Evolutionary conservation across 2,113 vertebrate species (phyloP), one percentile per base, ranked within the genome.

Genomic region (Cacatua alba): DNA sequence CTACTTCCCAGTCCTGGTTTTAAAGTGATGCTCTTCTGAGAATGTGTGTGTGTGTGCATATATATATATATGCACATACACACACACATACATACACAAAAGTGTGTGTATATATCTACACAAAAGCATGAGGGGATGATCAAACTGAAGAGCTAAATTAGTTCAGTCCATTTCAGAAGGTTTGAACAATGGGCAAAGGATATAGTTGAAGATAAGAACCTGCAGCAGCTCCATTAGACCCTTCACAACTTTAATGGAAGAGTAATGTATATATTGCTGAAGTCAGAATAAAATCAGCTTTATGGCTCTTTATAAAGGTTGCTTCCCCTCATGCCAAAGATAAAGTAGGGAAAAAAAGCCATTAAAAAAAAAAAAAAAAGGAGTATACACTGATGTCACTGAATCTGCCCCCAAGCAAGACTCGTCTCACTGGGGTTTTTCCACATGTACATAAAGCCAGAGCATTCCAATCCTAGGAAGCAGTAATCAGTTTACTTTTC

Each of bases 271-370:
- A 2, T 13, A 49, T 15, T 5, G 7, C 9, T 48, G 21, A 69
- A 86, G 9, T 65, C 28, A 4, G 5, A 82, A 35, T 68, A 88
- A 69, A 88, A 28, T 43, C 19, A 59, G 31, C 23, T 43, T 74
- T 18, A n/a, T 41, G 11, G 43, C 23, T 53, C 9, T 52, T 31
- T 13, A 15, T 20, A 63, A 31, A 62, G 70, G 48, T n/a, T 64
- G n/a, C 57, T 82, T 77, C 23, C 31, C 25, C 49, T 87, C 11
- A 4, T 43, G 15, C 67, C 67, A 64, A 76, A 52, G 7, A 74
- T 44, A 71, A 84, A 85, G 10, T 59, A 64, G 26, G 85, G 82
- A 82, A 76, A 57, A 79, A 89, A 87, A 79, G 21, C 9, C 31
- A 65, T 44, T 44, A 10, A 35, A 31, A 39, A 59, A 43, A 37